Evolutionary conservation across 2,888 invertebrate species (phyloP), one percentile per base, ranked within the genome.

Genomic region (Eilema sororculum): DNA sequence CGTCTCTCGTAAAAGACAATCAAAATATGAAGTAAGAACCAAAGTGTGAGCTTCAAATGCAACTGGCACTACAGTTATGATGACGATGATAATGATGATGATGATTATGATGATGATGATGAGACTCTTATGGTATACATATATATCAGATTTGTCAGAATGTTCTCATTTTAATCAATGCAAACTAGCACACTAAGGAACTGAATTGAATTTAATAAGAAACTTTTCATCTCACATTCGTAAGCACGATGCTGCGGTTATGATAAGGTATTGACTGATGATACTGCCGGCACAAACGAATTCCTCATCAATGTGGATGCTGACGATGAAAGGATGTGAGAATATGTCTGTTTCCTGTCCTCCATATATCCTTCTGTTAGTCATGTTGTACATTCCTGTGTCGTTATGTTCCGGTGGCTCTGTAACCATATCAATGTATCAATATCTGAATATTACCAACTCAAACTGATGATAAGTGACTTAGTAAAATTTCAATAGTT

Each of bases 161-260:
- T n/a, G n/a, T n/a, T n/a, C n/a, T n/a, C n/a, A 41, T 13, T 1
- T 13, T 13, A 16, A 16, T 16, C 41, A 8, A 46, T 20, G 46
- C 46, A 20, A 46, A 20, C 46, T 6, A 20, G 20, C 41, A 41
- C 16, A 37, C 13, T 37, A 41, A 41, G 41, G 4, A 2, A 41
- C 13, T 16, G 41, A 0, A 20, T 46, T 20, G 20, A 46, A 0
- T 20, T 5, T 0, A 20, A 20, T 20, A 20, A 20, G 46, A 20
- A 46, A 20, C 46, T 46, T 6, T 46, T 46, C 24, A 30, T 63
- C 83, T 86, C 77, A 90, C 91, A 78, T 58, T 65, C 87, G 84
- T 20, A 91, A 74, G 63, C 90, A 90, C 0, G 90, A 87, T 2
- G 88, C 90, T 2, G 89, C 86, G 1, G 88, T 87, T 69, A 91